Evolutionary conservation across 2,888 invertebrate genomes (phyloP).

Genomic region (Stenichneumon culpator): DNA sequence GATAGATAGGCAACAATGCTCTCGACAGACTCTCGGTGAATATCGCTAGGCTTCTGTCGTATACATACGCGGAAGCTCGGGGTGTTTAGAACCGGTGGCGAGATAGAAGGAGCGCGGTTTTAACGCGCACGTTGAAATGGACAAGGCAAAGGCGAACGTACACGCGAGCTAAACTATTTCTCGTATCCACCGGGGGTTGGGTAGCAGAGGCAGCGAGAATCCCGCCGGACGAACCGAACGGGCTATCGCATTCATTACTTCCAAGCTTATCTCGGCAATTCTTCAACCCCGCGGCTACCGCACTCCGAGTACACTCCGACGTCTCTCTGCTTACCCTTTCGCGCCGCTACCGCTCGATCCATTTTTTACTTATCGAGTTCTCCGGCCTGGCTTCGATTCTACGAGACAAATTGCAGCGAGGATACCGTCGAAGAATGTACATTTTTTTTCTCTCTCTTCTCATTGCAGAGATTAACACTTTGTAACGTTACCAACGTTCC

Average conservation of each 20-base stretch:
- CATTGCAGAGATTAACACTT: too few relatives aligned
- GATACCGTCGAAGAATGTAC: neutral
- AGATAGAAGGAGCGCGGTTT: slow-evolving; percentile 24
- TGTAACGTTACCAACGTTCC: too few relatives aligned
- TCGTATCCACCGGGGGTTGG: neutral
- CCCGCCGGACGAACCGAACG: slow-evolving; percentile 54
- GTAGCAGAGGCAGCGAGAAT: slow-evolving; percentile 31
- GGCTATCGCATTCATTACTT: slow-evolving; percentile 80
- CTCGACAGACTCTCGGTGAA: slow-evolving; percentile 50
- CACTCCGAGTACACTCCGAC: neutral
- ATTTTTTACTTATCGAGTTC: neutral
- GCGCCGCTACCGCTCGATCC: neutral
- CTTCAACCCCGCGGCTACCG: slow-evolving; percentile 73
- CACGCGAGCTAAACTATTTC: slow-evolving; percentile 49
- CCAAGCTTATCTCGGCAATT: slow-evolving; percentile 75
- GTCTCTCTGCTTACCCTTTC: neutral
- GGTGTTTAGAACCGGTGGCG: neutral
- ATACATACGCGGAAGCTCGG: slow-evolving; percentile 42
- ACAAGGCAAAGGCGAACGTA: slow-evolving; percentile 15
- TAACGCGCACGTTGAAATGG: slow-evolving; percentile 33
- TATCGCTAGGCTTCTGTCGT: slow-evolving; percentile 64
- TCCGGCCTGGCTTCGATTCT: slow-evolving; percentile 1
- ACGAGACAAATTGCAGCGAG: neutral
- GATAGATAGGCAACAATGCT: slow-evolving; percentile 75
- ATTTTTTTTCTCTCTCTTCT: slow-evolving; percentile 10